Conservation (phyloP, 2,113 vertebrate genomes). For the Bubo blakistoni region DNA sequence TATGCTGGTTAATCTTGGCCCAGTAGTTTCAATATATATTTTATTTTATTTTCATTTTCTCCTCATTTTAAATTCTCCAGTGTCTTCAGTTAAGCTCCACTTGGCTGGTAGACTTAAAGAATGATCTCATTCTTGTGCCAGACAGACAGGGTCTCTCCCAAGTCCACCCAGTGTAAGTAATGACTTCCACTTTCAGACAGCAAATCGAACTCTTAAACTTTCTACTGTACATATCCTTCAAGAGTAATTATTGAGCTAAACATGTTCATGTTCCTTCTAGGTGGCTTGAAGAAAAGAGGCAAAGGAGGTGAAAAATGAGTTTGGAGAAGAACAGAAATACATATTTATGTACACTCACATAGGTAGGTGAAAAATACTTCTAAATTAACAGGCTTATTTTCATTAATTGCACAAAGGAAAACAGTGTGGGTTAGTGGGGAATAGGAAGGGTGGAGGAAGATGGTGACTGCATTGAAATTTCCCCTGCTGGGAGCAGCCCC, state of each 20-base stretch:
- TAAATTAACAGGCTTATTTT: not conserved
- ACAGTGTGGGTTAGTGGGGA: not conserved
- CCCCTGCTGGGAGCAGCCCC: not conserved
- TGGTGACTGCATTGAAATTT: not conserved
- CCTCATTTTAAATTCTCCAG: not conserved
- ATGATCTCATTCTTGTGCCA: not conserved
- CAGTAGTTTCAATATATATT: not conserved
- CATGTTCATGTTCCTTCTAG: not conserved
- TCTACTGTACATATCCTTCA: not conserved
- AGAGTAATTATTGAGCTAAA: not conserved
- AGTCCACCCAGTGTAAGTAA: not conserved
- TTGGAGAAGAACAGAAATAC: not conserved
- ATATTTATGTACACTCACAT: not conserved
- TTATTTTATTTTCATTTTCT: slow-evolving; percentile 22
- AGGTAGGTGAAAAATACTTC: not conserved
- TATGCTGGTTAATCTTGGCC: not conserved
- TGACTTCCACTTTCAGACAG: not conserved
- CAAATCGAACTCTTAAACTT: not conserved
- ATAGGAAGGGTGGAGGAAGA: not conserved
- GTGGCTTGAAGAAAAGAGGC: not conserved
- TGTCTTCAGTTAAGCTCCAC: not conserved
- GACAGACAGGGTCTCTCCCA: not conserved
- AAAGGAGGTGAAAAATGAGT: not conserved
- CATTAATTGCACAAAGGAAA: not conserved
- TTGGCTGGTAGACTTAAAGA: not conserved